These are phyloP conservation scores for Scomber japonicus DNA, from an alignment of 2,113 vertebrate species.

Conservation along the genomic window DNA sequence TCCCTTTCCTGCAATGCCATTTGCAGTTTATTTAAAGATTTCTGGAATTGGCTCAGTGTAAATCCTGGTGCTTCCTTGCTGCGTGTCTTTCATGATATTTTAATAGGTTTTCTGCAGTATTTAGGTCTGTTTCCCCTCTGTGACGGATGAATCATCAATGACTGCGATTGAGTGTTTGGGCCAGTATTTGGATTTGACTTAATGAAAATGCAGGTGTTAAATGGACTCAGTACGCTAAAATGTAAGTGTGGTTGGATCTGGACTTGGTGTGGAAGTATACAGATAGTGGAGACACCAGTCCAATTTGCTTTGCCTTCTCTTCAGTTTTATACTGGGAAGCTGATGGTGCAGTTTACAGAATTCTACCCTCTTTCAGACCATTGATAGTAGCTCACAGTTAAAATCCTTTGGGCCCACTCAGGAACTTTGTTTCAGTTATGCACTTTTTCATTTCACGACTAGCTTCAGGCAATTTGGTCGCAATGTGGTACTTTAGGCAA, in stretches of 20 bases:
- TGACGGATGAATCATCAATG: too few species aligned
- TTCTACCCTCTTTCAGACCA: too few species aligned
- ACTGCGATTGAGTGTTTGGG: too few species aligned
- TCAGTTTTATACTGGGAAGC: too few species aligned
- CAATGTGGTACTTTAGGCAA: background rate
- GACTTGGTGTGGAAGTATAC: too few species aligned
- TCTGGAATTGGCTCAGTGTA: background rate
- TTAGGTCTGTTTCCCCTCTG: background rate
- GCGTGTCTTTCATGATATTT: background rate
- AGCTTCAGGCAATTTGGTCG: background rate
- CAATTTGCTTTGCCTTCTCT: too few species aligned
- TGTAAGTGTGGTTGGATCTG: too few species aligned
- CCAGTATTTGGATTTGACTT: background rate
- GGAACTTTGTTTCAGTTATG: background rate
- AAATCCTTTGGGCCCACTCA: too few species aligned
- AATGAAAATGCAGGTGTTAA: background rate
- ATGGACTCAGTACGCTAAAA: background rate
- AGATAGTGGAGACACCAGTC: too few species aligned
- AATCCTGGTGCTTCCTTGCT: background rate
- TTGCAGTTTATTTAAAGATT: slow-evolving; percentile 11
- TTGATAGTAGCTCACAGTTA: too few species aligned
- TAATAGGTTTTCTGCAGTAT: background rate
- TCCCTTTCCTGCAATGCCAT: background rate
- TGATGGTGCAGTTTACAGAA: too few species aligned
- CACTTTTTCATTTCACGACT: background rate